Percentiles rank a stretch among this genome's conserved stretches.
These are phyloP conservation scores for Onychomys leucogaster DNA, from an alignment of 2,797 vertebrate genomes.

Conservation along the genomic window DNA sequence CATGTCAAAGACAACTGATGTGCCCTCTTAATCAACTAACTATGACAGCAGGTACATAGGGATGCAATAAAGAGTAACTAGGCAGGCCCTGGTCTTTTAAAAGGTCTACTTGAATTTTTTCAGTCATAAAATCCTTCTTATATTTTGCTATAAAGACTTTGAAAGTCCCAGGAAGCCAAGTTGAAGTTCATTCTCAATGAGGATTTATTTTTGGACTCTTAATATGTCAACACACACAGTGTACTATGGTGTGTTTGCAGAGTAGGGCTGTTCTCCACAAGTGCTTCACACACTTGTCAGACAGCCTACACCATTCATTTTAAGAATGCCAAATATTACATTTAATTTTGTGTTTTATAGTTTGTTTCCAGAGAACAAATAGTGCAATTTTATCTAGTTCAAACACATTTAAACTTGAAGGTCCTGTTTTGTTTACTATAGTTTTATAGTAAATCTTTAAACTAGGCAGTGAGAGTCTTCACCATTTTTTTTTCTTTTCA, in stretches of 20 bases:
- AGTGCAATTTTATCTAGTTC: conserved; percentile 61
- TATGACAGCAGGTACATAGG: conserved; percentile 84
- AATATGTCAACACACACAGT: not conserved
- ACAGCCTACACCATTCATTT: conserved; percentile 55
- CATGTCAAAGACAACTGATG: conserved; percentile 83
- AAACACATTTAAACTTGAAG: conserved; percentile 84
- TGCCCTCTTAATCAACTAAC: conserved; percentile 84
- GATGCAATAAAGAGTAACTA: conserved; percentile 80
- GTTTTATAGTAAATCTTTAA: not conserved
- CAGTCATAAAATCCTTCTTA: conserved; percentile 56
- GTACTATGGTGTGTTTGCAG: not conserved
- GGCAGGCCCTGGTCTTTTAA: conserved; percentile 83
- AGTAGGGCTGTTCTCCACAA: not conserved
- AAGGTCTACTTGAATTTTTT: conserved; percentile 79
- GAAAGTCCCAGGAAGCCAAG: not conserved
- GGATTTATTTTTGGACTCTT: not conserved
- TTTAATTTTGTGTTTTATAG: conserved; percentile 70
- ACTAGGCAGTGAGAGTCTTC: not conserved
- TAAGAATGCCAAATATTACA: conserved; percentile 73
- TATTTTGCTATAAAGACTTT: conserved; percentile 43
- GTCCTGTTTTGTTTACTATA: conserved; percentile 28
- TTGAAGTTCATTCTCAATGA: not conserved
- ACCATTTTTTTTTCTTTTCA: not conserved
- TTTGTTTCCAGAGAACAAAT: conserved; percentile 68
- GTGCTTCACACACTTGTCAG: conserved; percentile 45